Base-by-base conservation (phyloP, 2,113 vertebrate species). In the Rafetus swinhoei region DNA sequence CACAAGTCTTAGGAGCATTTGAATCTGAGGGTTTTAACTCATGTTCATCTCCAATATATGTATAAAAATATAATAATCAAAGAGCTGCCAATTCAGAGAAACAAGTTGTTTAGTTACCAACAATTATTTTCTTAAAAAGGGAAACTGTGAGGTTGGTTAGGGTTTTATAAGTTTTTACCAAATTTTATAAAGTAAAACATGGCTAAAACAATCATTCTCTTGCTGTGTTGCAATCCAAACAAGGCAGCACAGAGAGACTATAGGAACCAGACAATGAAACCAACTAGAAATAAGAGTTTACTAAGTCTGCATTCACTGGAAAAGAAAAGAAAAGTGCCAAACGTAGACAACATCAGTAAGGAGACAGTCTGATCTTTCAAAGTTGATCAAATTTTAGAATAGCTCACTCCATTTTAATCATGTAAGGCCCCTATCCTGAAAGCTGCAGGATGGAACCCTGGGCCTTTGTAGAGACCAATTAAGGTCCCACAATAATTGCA, bases 181-280 rank as follows among this genome's bases (percentile, higher is more conserved):
- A 93, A 89, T 89, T 85, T 89, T 39, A 16, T 79, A 84, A 90
- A 88, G 60, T 56, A 93, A 85, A 94, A 84, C 22, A 72, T 19
- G 65, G 50, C 89, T 81, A 21, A 50, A 92, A 89, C 53, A 86
- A 91, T n/a, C 25, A 72, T 50, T 81, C 7, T 65, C 55, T 9
- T 12, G 0, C 2, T 0, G 1, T 53, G 25, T 3, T 76, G 60
- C 35, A 11, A 0, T 12, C 56, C 56, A 19, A 21, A 10, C 52
- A 69, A 90, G 84, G 95, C 88, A 90, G 90, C 95, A 92, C 90
- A 94, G 93, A 93, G 85, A 96, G 94, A 91, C 91, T 92, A 90
- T 93, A 92, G 92, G 87, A 84, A 93, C 29, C 0, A 1, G 82
- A 83, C 1, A 0, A 62, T 57, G 56, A 90, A 86, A 80, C 35